Conservation (phyloP, 2,797 vertebrate species). For the Sebastes oblongus region DNA sequence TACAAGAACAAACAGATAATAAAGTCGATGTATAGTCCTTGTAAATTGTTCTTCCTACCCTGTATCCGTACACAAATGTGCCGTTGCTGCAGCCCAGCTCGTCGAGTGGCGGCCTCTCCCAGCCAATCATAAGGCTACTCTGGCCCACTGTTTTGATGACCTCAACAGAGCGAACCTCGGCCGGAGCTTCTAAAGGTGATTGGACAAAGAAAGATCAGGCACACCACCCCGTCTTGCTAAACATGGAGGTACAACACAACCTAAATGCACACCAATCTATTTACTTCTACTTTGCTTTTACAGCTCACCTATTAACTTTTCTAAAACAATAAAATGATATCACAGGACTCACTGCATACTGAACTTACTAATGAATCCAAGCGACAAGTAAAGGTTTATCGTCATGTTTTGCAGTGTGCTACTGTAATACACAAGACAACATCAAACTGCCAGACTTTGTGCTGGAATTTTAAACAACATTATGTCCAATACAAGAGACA, state of each 20-base stretch:
- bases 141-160: conserved; percentile 75
- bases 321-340: not conserved
- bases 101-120: conserved; percentile 75
- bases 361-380: not conserved
- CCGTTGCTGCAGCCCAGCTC: conserved; percentile 78
- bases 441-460: not conserved
- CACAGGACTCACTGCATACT: not conserved
- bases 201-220: not conserved
- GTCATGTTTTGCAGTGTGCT: not conserved
- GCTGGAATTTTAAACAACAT: not conserved
- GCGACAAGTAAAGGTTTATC: conserved; percentile 3
- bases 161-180: conserved; percentile 69
- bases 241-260: not conserved
- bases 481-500: conserved; percentile 5
- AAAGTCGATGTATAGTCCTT: not conserved
- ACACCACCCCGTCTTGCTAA: not conserved
- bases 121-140: conserved; percentile 76
- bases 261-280: not conserved
- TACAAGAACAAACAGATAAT: not conserved
- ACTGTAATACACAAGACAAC: conserved; percentile 6
- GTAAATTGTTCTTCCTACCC: conserved; percentile 61
- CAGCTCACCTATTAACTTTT: not conserved
- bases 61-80: conserved; percentile 77
- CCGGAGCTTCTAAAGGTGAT: conserved; percentile 65
- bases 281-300: not conserved